A percentile compares a stretch with the other conserved stretches of the same genome.
Evolutionary conservation across 2,888 invertebrate genomes (phyloP).

Genomic region (Pollenia griseotomentosa): DNA sequence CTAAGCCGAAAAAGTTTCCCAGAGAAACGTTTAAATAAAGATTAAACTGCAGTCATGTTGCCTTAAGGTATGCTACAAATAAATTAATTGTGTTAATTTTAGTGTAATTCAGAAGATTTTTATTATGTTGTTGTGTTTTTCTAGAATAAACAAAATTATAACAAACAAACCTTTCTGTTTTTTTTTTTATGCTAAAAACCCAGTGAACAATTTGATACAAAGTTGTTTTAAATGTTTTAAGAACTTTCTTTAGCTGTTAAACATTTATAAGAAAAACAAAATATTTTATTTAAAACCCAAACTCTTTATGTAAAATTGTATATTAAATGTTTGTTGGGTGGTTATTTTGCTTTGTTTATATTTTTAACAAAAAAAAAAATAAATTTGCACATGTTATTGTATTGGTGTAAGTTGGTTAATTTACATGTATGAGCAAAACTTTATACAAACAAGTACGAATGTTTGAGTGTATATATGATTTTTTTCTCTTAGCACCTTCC

Average conservation of each 20-base stretch:
- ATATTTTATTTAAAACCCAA: no score
- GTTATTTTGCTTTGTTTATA: not conserved
- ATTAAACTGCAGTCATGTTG: constrained; percentile 48
- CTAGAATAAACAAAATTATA: not conserved
- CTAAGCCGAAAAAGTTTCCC: not conserved
- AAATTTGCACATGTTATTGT: not conserved
- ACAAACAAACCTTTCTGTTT: constrained; percentile 12
- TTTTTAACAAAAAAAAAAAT: not conserved
- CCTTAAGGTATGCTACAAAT: constrained; percentile 70
- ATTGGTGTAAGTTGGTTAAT: constrained; percentile 33
- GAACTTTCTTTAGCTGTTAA: no score
- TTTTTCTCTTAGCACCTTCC: no score
- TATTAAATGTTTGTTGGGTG: not conserved
- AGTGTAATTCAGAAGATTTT: constrained; percentile 18
- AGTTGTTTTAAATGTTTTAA: not conserved
- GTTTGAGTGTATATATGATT: not conserved
- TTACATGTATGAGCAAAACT: constrained; percentile 22
- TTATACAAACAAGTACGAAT: not conserved
- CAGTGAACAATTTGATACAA: not conserved
- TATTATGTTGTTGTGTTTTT: not conserved
- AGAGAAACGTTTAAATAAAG: constrained; percentile 36
- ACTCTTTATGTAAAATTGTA: not conserved
- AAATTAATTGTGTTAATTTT: constrained; percentile 66
- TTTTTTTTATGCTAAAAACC: not conserved
- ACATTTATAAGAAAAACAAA: no score